Conservation (phyloP, 2,888 invertebrate species). For the Amphipoea lucens region DNA sequence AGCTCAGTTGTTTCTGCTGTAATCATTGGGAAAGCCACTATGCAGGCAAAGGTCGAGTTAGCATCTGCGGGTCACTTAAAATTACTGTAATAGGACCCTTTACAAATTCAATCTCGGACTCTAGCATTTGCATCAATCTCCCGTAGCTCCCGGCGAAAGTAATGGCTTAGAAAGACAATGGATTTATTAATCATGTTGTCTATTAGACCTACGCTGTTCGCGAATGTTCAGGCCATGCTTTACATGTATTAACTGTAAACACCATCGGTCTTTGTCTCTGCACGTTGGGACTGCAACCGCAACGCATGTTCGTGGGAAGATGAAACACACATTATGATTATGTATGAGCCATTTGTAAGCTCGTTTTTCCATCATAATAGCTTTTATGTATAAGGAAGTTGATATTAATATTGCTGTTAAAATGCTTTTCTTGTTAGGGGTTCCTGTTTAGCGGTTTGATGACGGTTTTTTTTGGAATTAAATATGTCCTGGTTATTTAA, state of each 20-base stretch:
- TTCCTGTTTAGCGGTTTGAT: constrained; percentile 16
- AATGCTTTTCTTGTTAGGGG: constrained; percentile 28
- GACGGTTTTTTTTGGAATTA: constrained; percentile 18
- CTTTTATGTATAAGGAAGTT: constrained; percentile 70
- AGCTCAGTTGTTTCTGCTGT: constrained; percentile 24
- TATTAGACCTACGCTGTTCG: constrained; percentile 35
- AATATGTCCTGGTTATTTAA: no score
- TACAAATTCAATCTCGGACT: constrained; percentile 24
- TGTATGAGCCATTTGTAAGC: constrained; percentile 72
- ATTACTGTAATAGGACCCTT: constrained; percentile 35
- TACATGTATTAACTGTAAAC: constrained; percentile 49
- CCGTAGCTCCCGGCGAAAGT: constrained; percentile 44
- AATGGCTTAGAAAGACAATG: constrained; percentile 50
- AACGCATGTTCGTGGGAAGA: constrained; percentile 74
- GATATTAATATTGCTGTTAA: constrained; percentile 43
- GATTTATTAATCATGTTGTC: constrained; percentile 52
- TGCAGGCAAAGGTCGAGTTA: constrained; percentile 45
- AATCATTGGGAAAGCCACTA: constrained; percentile 50
- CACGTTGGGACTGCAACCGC: constrained; percentile 39
- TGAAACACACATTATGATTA: constrained; percentile 69
- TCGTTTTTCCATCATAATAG: constrained; percentile 65
- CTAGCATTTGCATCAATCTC: constrained; percentile 59
- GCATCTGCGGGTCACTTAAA: constrained; percentile 54
- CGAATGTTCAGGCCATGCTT: constrained; percentile 33
- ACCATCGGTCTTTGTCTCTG: constrained; percentile 59